phyloP scores from a whole-genome alignment of 2,797 vertebrate genomes.

The Salarias fasciatus region DNA sequence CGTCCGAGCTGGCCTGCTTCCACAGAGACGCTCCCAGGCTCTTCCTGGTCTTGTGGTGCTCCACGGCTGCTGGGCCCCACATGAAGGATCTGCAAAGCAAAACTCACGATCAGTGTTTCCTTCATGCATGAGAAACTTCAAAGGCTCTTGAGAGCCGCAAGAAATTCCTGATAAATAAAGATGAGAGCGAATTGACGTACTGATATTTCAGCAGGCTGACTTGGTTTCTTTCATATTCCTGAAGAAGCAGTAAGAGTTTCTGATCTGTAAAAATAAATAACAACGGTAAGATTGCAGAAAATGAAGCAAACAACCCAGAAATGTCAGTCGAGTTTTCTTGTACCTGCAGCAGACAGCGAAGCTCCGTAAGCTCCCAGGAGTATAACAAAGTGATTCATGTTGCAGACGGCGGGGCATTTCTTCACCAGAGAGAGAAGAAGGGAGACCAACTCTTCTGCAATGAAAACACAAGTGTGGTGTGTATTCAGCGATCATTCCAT shows the following conservation, averaged over 20 bases:
- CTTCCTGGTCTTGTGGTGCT: constrained; percentile 91
- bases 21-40: constrained; percentile 93
- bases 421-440: constrained; percentile 86
- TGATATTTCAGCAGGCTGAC: constrained; percentile 88
- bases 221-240: constrained; percentile 89
- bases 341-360: constrained; percentile 87
- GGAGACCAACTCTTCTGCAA: constrained; percentile 88
- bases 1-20: constrained; percentile 91
- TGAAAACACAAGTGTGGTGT: no score
- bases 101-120: constrained; percentile 4
- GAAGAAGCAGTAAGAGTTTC: constrained; percentile 90
- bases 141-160: no score
- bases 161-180: no score
- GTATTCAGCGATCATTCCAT: no score
- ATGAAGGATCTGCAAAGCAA: constrained; percentile 82
- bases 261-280: constrained; percentile 85
- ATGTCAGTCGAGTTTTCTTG: neutral
- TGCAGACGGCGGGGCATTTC: constrained; percentile 87
- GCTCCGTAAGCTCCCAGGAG: constrained; percentile 93
- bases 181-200: constrained; percentile 70
- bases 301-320: neutral
- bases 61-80: constrained; percentile 94
- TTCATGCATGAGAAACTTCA: no score
- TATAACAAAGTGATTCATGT: constrained; percentile 87
- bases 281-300: constrained; percentile 7